Conservation (phyloP, 2,797 vertebrate genomes). For the Anisognathus igniventris region DNA sequence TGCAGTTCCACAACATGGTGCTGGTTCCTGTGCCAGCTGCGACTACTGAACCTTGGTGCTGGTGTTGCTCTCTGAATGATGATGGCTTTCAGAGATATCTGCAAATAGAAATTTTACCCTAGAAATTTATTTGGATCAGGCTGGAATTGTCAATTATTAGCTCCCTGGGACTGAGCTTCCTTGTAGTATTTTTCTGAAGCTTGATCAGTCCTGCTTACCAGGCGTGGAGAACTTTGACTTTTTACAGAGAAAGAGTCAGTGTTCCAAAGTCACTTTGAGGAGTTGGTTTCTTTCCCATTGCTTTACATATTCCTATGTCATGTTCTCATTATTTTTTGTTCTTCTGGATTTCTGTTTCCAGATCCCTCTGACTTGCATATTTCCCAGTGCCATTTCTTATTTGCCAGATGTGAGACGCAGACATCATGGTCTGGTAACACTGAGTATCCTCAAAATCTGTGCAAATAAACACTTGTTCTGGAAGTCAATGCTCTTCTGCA, state of each 20-base stretch:
- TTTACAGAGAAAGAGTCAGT: neutral
- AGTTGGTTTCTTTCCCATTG: accelerated
- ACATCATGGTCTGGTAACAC: neutral
- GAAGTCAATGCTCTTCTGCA: neutral
- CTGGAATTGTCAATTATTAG: neutral
- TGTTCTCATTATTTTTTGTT: neutral
- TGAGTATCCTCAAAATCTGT: neutral
- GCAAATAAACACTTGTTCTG: neutral
- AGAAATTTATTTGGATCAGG: neutral
- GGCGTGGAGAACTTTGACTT: neutral
- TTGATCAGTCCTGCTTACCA: neutral
- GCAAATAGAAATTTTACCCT: neutral
- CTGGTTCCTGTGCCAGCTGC: neutral
- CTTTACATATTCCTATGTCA: neutral
- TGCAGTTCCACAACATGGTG: neutral
- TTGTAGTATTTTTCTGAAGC: neutral
- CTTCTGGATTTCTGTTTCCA: neutral
- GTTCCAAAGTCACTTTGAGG: neutral
- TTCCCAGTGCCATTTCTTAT: neutral
- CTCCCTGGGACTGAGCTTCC: neutral
- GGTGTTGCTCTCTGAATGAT: neutral
- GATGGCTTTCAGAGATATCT: neutral
- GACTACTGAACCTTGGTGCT: neutral
- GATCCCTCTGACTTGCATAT: neutral
- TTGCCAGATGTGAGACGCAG: neutral